Base-by-base conservation (phyloP, 2,113 vertebrate species). In the Pampusana beccarii region DNA sequence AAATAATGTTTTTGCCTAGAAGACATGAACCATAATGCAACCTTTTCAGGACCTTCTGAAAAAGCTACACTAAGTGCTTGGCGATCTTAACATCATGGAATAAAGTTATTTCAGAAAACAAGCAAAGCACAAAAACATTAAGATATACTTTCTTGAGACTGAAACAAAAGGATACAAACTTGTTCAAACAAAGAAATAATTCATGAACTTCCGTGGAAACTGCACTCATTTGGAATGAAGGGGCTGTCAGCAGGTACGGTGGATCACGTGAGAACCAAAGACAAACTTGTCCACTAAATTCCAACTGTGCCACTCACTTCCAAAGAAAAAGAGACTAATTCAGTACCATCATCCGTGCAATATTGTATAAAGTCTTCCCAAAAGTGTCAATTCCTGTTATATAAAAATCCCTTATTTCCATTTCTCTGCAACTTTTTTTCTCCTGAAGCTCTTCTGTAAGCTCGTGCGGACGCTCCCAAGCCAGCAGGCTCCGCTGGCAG, bases 171-270 rank as follows among this genome's bases (percentile, higher is more conserved):
- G 53, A 78, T 10, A 72, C 46, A 60, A 82, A 73, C 70, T 73
- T 77, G 67, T 66, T 86, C 82, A 83, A 94, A 92, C 64, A 91
- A 94, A 95, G 85, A 88, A 93, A 33, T 88, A 80, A 80, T 88
- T 86, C 46, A 78, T 31, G 21, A 78, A 71, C 54, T 62, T 88
- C 42, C 79, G 92, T 11, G 11, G 56, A 53, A 90, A 33, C 46
- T 18, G 56, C 7, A 38, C 33, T 66, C 85, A 24, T 46, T 33
- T 26, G 33, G 60, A 77, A 38, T 0, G 10, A 67, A 57, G 31
- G 26, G 51, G 69, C 69, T 29, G 65, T 87, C 57, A 42, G 36
- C 36, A 24, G 6, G 7, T 12, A 62, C 17, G 64, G n/a, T 16
- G 13, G 38, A 65, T 17, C 66, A 42, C 1, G 0, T 16, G 31